Conservation (phyloP, 1,140 invertebrate species). For the Zeugodacus cucurbitae region DNA sequence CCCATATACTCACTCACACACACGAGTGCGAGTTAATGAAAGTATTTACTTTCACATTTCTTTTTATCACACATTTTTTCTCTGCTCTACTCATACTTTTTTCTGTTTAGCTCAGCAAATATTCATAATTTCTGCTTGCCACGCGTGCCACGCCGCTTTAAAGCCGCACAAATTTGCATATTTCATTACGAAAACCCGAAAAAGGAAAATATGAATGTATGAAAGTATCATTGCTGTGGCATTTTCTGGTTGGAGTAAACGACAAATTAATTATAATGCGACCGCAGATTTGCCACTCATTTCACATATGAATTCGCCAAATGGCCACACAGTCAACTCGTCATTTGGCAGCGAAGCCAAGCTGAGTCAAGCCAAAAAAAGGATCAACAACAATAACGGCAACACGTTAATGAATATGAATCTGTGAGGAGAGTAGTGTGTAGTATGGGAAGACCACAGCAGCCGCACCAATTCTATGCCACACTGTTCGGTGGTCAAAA, state of each 20-base stretch:
- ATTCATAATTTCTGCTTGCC: background rate
- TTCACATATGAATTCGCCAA: background rate
- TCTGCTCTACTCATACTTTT: background rate
- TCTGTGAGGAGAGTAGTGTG: background rate
- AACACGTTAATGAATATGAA: constrained; percentile 23
- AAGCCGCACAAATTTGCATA: constrained; percentile 29
- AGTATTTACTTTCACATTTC: background rate
- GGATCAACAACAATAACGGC: background rate
- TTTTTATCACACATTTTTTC: background rate
- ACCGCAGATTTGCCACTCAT: constrained; percentile 29
- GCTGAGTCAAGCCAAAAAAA: background rate
- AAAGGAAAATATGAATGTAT: background rate
- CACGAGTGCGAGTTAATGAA: background rate
- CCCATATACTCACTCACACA: background rate
- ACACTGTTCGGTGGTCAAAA: constrained; percentile 29
- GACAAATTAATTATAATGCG: constrained; percentile 38
- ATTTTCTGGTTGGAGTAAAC: constrained; percentile 11
- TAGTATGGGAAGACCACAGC: background rate
- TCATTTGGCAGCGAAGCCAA: background rate
- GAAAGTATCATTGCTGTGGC: background rate
- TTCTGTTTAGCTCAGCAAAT: background rate
- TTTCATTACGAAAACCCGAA: background rate
- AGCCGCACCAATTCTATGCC: background rate
- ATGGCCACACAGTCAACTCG: background rate
- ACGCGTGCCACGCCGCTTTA: background rate